These are phyloP conservation scores for Cepaea nemoralis DNA, from an alignment of 1,140 invertebrate genomes.

Conservation along the genomic window DNA sequence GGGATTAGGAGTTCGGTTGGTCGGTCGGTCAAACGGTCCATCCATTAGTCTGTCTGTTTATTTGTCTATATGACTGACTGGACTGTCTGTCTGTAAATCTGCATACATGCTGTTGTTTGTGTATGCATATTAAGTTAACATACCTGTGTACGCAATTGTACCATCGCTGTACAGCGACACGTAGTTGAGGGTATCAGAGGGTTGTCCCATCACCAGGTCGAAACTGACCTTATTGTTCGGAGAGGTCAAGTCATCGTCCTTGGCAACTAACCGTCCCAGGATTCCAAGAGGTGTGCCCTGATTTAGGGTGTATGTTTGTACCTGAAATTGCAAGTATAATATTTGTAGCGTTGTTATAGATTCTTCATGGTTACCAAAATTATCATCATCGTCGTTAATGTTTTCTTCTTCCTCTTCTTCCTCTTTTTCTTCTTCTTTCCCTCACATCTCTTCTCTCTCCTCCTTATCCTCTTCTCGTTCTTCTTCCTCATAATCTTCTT, in stretches of 20 bases:
- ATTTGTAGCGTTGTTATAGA: neutral
- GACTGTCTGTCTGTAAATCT: too few relatives aligned
- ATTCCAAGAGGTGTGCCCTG: conserved; percentile 31
- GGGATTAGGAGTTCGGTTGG: too few relatives aligned
- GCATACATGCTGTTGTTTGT: too few relatives aligned
- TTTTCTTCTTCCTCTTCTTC: too few relatives aligned
- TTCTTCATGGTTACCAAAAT: neutral
- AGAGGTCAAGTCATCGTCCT: conserved; percentile 42
- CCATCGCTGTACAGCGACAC: neutral
- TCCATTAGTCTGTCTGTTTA: too few relatives aligned
- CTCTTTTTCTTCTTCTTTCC: conserved; percentile 10
- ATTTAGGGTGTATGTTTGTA: conserved; percentile 23
- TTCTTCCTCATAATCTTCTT: too few relatives aligned
- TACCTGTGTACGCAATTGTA: neutral
- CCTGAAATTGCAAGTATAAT: neutral
- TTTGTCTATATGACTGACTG: too few relatives aligned
- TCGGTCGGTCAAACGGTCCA: too few relatives aligned
- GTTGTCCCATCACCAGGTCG: neutral
- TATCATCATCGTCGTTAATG: too few relatives aligned
- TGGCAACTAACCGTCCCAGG: conserved; percentile 28
- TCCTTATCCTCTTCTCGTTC: too few relatives aligned
- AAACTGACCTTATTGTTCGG: conserved; percentile 42
- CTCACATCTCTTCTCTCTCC: too few relatives aligned
- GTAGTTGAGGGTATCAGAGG: conserved; percentile 2
- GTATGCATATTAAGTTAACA: too few relatives aligned